A percentile compares a stretch with the other conserved stretches of the same genome.
These are phyloP conservation scores for Luperina testacea DNA, from an alignment of 2,888 invertebrate species.

Conservation along the genomic window DNA sequence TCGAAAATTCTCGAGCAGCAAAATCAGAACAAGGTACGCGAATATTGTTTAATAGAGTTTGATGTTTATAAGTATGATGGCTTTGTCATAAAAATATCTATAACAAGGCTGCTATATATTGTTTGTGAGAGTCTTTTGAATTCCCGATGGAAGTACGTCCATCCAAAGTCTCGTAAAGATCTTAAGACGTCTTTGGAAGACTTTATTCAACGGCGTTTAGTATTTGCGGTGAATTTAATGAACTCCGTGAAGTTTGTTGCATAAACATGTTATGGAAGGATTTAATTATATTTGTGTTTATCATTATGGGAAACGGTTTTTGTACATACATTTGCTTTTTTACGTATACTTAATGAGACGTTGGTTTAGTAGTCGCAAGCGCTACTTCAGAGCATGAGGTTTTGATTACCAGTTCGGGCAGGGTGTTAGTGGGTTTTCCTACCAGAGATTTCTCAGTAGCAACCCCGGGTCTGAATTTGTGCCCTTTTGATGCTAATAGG, in stretches of 20 bases:
- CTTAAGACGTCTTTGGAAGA: conserved; percentile 54
- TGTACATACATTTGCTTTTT: no score
- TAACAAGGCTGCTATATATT: conserved; percentile 24
- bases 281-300: conserved; percentile 30
- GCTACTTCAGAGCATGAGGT: neutral
- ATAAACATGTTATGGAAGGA: conserved; percentile 28
- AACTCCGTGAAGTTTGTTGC: conserved; percentile 43
- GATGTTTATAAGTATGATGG: conserved; percentile 24
- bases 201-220: conserved; percentile 50
- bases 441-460: neutral
- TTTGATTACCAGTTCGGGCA: neutral
- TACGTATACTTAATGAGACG: neutral
- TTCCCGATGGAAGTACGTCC: conserved; percentile 21
- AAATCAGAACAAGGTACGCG: conserved; percentile 19
- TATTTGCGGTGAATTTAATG: conserved; percentile 50
- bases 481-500: neutral
- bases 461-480: neutral
- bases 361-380: neutral
- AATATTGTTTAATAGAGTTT: conserved; percentile 39
- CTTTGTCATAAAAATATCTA: conserved; percentile 30
- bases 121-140: conserved; percentile 48
- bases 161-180: conserved; percentile 52
- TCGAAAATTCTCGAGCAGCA: neutral
- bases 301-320: conserved; percentile 1
- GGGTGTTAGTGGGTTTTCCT: neutral